A percentile compares a stretch with the other conserved stretches of the same genome.
Evolutionary conservation across 1,140 invertebrate species (phyloP).

Genomic region (Bombus vancouverensis): DNA sequence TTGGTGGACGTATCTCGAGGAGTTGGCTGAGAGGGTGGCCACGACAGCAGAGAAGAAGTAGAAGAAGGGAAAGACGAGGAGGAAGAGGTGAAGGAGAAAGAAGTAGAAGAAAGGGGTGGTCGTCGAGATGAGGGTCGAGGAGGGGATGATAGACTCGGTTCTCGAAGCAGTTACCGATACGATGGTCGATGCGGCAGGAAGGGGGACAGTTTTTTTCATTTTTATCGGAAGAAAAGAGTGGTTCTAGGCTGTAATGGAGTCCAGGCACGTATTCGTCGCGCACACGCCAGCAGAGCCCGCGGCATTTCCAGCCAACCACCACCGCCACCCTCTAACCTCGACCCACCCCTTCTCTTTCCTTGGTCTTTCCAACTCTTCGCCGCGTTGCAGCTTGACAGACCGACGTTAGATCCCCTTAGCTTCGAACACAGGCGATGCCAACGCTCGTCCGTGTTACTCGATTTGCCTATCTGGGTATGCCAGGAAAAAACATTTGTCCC

Average conservation of each 20-base stretch:
- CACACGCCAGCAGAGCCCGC: constrained; percentile 74
- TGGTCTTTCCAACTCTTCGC: constrained; percentile 6
- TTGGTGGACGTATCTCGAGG: constrained; percentile 57
- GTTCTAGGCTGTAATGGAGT: constrained; percentile 71
- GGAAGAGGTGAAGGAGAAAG: neutral
- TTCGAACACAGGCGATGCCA: constrained; percentile 7
- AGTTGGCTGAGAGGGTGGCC: constrained; percentile 36
- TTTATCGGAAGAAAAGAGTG: constrained; percentile 73
- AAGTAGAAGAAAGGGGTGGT: neutral
- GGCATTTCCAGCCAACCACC: constrained; percentile 68
- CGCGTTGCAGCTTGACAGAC: constrained; percentile 64
- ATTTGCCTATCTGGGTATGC: neutral
- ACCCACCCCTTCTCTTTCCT: constrained; percentile 7
- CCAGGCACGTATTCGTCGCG: constrained; percentile 73
- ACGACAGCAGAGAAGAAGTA: constrained; percentile 29
- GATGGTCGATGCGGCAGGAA: constrained; percentile 39
- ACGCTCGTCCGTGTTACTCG: neutral
- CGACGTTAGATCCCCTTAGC: constrained; percentile 60
- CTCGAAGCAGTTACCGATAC: constrained; percentile 73
- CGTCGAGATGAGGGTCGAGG: constrained; percentile 25
- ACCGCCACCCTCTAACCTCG: constrained; percentile 27
- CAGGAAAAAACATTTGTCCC: neutral
- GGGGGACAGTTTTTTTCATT: constrained; percentile 63
- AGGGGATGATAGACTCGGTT: constrained; percentile 57
- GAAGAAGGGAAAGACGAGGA: neutral